Percentiles rank a stretch among this genome's conserved stretches.
These are phyloP conservation scores for Turritopsis dohrnii DNA, from an alignment of 30 jellyfish, hydroid and myxozoan genomes.

Conservation along the genomic window DNA sequence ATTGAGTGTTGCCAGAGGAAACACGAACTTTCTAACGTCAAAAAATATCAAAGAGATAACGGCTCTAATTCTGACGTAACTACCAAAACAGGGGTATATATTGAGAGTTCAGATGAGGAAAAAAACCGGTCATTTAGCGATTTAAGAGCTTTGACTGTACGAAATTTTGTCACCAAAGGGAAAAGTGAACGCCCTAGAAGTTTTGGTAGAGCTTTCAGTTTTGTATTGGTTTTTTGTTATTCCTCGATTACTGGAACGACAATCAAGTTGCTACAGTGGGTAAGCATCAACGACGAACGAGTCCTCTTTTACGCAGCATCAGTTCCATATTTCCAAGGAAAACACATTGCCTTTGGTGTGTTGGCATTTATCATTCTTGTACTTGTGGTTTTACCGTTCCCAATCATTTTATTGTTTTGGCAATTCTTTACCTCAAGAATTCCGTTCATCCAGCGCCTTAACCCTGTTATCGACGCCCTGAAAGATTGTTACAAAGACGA, in stretches of 20 bases:
- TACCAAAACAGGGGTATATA: no score
- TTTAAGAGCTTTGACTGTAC: conserved; percentile 37
- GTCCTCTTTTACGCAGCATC: conserved; percentile 50
- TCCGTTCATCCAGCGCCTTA: conserved; percentile 39
- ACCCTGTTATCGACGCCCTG: conserved; percentile 54
- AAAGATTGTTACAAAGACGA: conserved; percentile 54
- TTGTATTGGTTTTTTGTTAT: conserved; percentile 62
- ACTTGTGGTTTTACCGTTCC: conserved; percentile 53
- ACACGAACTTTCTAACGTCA: background rate
- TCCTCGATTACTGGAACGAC: conserved; percentile 64
- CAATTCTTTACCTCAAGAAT: conserved; percentile 47
- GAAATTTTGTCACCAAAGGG: conserved; percentile 1
- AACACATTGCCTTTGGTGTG: conserved; percentile 50
- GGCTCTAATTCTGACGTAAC: no score
- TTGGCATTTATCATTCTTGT: conserved; percentile 47
- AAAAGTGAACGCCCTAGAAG: conserved; percentile 31
- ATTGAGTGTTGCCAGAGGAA: background rate
- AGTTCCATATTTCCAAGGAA: conserved; percentile 35
- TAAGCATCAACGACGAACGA: conserved; percentile 32
- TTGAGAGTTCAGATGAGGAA: no score
- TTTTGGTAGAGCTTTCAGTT: conserved; percentile 86
- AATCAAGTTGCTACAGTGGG: conserved; percentile 51
- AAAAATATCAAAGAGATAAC: background rate
- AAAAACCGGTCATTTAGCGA: conserved; percentile 35
- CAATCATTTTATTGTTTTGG: conserved; percentile 57